These are phyloP conservation scores for Eupithecia abbreviata DNA, from an alignment of 2,888 invertebrate species.

Conservation along the genomic window DNA sequence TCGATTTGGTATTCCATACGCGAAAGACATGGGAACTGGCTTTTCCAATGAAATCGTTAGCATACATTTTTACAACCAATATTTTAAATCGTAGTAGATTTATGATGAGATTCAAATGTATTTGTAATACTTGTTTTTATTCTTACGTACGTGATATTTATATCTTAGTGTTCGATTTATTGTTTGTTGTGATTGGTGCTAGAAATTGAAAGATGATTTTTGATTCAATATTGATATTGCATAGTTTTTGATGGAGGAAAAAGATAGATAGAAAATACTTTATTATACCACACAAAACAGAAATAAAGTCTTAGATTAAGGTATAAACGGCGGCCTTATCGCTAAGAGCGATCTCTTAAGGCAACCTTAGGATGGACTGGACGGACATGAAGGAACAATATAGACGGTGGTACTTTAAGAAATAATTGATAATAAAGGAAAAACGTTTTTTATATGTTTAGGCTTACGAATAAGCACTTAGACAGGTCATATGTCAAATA, in stretches of 20 bases:
- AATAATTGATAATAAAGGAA: no score
- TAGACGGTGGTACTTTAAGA: no score
- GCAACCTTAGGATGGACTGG: no score
- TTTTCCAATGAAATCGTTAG: constrained; percentile 25
- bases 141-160: constrained; percentile 33
- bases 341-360: no score
- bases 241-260: not conserved
- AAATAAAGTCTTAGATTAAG: no score
- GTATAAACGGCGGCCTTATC: no score
- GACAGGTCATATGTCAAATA: no score
- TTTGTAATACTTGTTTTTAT: constrained; percentile 39
- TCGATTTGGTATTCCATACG: constrained; percentile 22
- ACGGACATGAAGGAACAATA: no score
- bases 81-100: constrained; percentile 38
- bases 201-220: constrained; percentile 13
- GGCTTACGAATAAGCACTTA: no score
- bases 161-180: constrained; percentile 38
- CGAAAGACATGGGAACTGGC: not conserved
- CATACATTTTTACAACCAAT: constrained; percentile 32
- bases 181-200: constrained; percentile 38
- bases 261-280: no score
- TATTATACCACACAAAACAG: no score
- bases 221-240: not conserved
- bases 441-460: no score
- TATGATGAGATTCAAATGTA: constrained; percentile 39